Evolutionary conservation across 2,797 vertebrate genomes (phyloP), one percentile per base, ranked within the genome.

Genomic region (Scolopax rusticola): DNA sequence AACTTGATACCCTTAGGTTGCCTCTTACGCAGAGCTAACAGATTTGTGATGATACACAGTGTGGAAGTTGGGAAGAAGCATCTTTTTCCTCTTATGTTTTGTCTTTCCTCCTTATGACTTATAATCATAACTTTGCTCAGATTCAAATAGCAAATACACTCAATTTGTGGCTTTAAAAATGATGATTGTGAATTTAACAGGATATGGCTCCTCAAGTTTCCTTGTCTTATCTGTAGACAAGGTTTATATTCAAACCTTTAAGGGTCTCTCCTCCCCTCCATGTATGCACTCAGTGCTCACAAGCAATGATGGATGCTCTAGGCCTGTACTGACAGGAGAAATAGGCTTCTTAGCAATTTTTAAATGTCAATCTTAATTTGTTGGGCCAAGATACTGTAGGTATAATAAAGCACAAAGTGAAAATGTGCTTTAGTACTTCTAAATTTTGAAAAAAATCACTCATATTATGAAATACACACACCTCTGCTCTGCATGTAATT

Each of bases 1-100:
- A 98, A 96, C 93, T 96, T 79, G 96, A 91, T 90, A 96, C 94
- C 97, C 97, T 91, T 91, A 97, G 95, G 97, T 97, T 94, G 89
- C 56, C 93, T 96, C 73, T 94, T 94, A 94, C 83, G 85, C 81
- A 79, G 94, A 94, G 95, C 92, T 97, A 84, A 33, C 40, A 78
- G 82, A 64, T 84, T 91, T 96, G 89, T 83, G 89, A 74, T 64
- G 60, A 84, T 87, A 32, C 7, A 47, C 89, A 64, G 41, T 43
- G 43, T 43, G 61, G 63, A 69, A 64, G 76, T 96, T 93, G 47
- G 24, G 41, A 57, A 81, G 53, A 79, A 8, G n/a, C 38, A 60
- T 78, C 4, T 4, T 87, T 78, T 77, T 59, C 61, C 23, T 81
- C 60, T 90, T 75, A 56, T 7, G n/a, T 28, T 41, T 85, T 69